phyloP scores from a whole-genome alignment of 2,888 invertebrate species.

The Tanytarsus gracilentus region DNA sequence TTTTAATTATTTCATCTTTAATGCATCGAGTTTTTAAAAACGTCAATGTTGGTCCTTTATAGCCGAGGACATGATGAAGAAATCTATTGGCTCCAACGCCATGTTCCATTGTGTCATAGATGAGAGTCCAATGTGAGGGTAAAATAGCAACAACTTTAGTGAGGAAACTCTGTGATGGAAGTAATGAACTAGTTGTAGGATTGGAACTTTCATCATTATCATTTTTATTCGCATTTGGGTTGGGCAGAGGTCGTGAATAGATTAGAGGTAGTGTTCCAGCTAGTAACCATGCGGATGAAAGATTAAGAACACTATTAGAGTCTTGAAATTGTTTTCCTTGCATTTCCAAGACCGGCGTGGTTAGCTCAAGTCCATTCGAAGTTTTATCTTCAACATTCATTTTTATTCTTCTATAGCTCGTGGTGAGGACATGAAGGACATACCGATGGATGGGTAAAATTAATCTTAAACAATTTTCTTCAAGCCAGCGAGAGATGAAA shows the following conservation, averaged over 20 bases:
- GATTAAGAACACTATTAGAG: conserved; percentile 46
- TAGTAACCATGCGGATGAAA: conserved; percentile 62
- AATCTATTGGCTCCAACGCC: conserved; percentile 84
- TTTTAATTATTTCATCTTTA: conserved; percentile 46
- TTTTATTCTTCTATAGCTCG: conserved; percentile 50
- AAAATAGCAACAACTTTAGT: conserved; percentile 56
- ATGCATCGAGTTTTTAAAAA: conserved; percentile 45
- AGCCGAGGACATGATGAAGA: conserved; percentile 69
- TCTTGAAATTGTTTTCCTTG: conserved; percentile 45
- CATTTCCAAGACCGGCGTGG: conserved; percentile 66
- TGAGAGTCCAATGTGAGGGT: conserved; percentile 73
- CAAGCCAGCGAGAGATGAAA: conserved; percentile 74
- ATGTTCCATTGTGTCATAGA: conserved; percentile 77
- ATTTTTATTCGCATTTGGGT: conserved; percentile 35
- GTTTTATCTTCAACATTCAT: conserved; percentile 30
- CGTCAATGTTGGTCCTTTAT: conserved; percentile 55
- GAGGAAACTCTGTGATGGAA: conserved; percentile 47
- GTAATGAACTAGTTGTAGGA: conserved; percentile 32
- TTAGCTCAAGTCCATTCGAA: conserved; percentile 52
- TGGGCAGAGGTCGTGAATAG: conserved; percentile 45
- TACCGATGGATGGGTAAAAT: conserved; percentile 67
- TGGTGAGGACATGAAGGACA: conserved; percentile 43
- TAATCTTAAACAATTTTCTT: conserved; percentile 66
- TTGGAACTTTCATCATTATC: conserved; percentile 34
- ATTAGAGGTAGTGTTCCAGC: conserved; percentile 55